Conservation (phyloP, 1,140 invertebrate species). For the Aphis craccivora region DNA sequence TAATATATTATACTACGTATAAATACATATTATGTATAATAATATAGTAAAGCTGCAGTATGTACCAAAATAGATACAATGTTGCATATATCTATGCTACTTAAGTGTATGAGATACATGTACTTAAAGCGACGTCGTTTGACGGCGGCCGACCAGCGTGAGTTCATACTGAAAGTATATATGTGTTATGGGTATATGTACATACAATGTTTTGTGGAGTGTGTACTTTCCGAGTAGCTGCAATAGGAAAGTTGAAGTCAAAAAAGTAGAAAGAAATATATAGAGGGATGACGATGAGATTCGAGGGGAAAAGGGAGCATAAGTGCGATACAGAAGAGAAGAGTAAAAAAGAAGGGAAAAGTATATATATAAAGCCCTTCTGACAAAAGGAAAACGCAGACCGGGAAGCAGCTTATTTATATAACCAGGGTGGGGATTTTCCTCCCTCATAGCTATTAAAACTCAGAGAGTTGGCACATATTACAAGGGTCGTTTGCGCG, state of each 20-base stretch:
- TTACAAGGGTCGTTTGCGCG: conserved; percentile 56
- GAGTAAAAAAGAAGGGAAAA: not conserved
- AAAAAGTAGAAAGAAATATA: not conserved
- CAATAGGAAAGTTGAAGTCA: not conserved
- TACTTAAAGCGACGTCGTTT: not conserved
- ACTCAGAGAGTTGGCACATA: conserved; percentile 57
- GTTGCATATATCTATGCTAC: not conserved
- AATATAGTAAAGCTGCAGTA: not conserved
- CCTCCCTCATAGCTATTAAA: conserved; percentile 45
- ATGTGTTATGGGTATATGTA: not conserved
- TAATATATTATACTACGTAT: not conserved
- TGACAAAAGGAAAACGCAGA: conserved; percentile 7
- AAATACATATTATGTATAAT: too few relatives aligned
- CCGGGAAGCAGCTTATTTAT: conserved; percentile 52
- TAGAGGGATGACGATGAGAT: not conserved
- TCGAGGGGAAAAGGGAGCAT: not conserved
- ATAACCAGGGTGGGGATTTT: conserved; percentile 2
- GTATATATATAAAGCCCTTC: conserved; percentile 23
- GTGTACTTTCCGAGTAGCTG: not conserved
- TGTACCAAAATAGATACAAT: not conserved
- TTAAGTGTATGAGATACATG: not conserved
- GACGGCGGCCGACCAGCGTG: not conserved
- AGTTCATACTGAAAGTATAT: not conserved
- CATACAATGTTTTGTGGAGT: not conserved
- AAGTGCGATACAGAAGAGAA: not conserved